Base-by-base conservation (phyloP, 2,113 vertebrate genomes). In the Ctenomys sociabilis region DNA sequence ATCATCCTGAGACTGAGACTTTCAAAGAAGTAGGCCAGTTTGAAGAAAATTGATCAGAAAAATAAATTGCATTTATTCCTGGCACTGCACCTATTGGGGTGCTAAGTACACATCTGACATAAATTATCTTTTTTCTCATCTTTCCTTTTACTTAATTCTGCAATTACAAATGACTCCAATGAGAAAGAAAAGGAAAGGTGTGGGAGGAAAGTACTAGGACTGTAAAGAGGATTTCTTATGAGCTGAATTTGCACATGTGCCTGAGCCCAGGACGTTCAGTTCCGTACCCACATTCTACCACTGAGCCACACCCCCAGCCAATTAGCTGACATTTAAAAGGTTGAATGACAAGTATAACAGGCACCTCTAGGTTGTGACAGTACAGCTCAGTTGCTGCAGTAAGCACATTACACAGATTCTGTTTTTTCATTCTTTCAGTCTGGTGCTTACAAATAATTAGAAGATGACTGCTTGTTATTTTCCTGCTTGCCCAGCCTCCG, bases 41-140 rank as follows among this genome's bases (percentile, higher is more conserved):
- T 49, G 43, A 45, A 28, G 35, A 88, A 81, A 83, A 94, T 49
- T 88, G 82, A 54, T 77, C 94, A 96, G 92, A 93, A 80, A 93
- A 88, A 90, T 37, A 77, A 94, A 26, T n/a, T 54, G 19, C 32
- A 52, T 86, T 81, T 75, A 63, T 45, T 64, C 32, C 32, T 43
- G 61, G 0, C 8, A 84, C 54, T 35, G 70, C 32, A 26, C 7
- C 24, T 35, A 7, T 1, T 94, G 24, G 84, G 89, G 28, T 80
- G 64, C 57, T 26, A 57, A 63, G 61, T 17, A 88, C 6, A 4
- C 7, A 4, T 45, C 45, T 85, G 1, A 21, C 66, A 77, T 19
- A 66, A 37, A 14, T 88, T 80, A 52, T 24, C 35, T 30, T 59
- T 85, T 30, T 78, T 82, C 6, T 70, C n/a, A 28, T n/a, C 24